phyloP scores from a whole-genome alignment of 2,888 invertebrate species.

The Rhagonycha lutea region DNA sequence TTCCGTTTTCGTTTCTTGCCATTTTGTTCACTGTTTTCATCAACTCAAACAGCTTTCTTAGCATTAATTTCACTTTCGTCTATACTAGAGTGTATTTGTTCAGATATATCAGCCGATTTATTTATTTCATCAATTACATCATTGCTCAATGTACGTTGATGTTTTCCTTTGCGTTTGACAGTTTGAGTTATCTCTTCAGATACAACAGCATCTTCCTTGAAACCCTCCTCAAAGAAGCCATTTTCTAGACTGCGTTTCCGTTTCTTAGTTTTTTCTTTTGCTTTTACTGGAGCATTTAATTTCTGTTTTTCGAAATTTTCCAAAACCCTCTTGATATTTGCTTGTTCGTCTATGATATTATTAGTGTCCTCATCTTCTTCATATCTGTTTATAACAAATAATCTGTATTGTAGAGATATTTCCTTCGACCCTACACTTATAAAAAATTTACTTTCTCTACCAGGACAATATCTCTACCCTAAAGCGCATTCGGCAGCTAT shows the following conservation, averaged over 20 bases:
- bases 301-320: conserved; percentile 64
- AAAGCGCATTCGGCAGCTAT: too few species aligned
- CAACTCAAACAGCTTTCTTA: neutral
- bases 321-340: conserved; percentile 62
- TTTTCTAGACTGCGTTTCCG: conserved; percentile 45
- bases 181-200: neutral
- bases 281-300: conserved; percentile 43
- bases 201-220: neutral
- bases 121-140: neutral
- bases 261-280: conserved; percentile 47
- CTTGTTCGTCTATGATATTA: conserved; percentile 58
- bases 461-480: too few species aligned
- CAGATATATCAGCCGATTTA: neutral
- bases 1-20: neutral
- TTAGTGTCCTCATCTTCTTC: conserved; percentile 50
- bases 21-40: neutral
- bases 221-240: conserved; percentile 15
- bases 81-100: neutral
- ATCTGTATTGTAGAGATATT: too few species aligned
- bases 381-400: too few species aligned
- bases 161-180: neutral
- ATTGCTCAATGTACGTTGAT: neutral
- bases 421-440: too few species aligned
- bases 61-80: neutral
- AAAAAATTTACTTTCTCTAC: too few species aligned